Percentiles rank a stretch among this genome's conserved stretches.
phyloP scores from a whole-genome alignment of 2,888 invertebrate species.

The Branchellion lobata region DNA sequence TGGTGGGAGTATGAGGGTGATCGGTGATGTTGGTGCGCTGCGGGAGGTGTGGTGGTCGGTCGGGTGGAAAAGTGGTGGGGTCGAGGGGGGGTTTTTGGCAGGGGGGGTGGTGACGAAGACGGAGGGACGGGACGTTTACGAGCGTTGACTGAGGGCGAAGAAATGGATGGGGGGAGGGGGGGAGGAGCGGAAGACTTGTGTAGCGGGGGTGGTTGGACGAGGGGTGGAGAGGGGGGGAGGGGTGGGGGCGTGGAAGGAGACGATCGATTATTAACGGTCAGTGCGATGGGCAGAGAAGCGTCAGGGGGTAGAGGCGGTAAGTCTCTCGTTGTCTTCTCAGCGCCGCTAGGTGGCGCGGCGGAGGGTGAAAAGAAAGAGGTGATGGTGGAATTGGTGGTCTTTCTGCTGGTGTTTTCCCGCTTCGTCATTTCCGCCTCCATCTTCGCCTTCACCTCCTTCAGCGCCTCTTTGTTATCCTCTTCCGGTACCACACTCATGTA shows the following conservation, averaged over 20 bases:
- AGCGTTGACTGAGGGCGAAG: slow-evolving; percentile 11
- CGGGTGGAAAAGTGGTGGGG: slow-evolving; percentile 10
- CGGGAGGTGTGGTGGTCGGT: background rate
- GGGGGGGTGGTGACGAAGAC: slow-evolving; percentile 16
- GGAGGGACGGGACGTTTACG: slow-evolving; percentile 34
- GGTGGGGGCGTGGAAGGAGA: slow-evolving; percentile 24
- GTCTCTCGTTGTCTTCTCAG: background rate
- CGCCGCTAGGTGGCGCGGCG: background rate
- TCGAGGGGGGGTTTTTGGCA: slow-evolving; percentile 1
- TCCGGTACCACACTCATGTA: background rate
- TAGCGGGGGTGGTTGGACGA: background rate
- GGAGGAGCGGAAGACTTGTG: background rate
- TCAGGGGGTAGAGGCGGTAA: slow-evolving; percentile 5
- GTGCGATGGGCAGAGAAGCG: slow-evolving; percentile 13
- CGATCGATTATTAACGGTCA: slow-evolving; percentile 10
- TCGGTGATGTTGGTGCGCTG: slow-evolving; percentile 18
- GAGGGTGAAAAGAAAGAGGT: background rate
- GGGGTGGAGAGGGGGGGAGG: slow-evolving; percentile 32
- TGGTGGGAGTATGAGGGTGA: slow-evolving; percentile 27
- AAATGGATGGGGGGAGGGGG: slow-evolving; percentile 28
- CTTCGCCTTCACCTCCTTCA: slow-evolving; percentile 12
- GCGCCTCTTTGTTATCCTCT: slow-evolving; percentile 32
- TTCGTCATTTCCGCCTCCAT: slow-evolving; percentile 30
- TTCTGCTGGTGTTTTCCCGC: background rate
- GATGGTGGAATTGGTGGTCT: background rate